Evolutionary conservation across 2,797 vertebrate species (phyloP), one percentile per base, ranked within the genome.

Genomic region (Pelodytes ibericus): DNA sequence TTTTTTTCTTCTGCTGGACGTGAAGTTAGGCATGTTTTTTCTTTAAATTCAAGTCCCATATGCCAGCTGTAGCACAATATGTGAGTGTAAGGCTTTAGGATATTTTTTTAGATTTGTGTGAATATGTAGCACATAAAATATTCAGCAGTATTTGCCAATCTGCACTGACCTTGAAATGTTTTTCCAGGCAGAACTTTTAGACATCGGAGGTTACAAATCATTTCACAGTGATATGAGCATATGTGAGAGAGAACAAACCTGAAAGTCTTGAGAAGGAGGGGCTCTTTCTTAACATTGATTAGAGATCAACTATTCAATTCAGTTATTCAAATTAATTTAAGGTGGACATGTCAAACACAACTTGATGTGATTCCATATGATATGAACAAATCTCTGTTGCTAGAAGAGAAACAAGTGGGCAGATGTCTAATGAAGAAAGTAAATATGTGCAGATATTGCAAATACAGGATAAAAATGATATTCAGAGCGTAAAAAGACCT

Each of bases 41-140:
- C 82, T 86, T 89, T 84, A 85, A 89, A 88, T 87, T 83, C 78
- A 57, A 82, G 89, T 89, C 86, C 76, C 84, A 16, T 18, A 88
- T 86, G 86, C 86, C 90, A 90, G 81, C 75, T 77, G 82, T 87
- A 86, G 74, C 84, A 82, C 86, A 82, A 75, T 84, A 82, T 71
- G 82, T 79, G 85, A 78, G 76, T 83, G 80, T 10, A 77, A 13
- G 84, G 85, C 87, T 86, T 83, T 80, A 84, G 83, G 87, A 84
- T 81, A 33, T 72, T 62, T 68, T 26, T 66, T 58, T 15, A 25
- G 22, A 60, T 61, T 57, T 31, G 13, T 2, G 4, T 67, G 33
- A 58, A 16, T 41, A 22, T 30, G 11, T 26, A 22, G 39, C 58
- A 59, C 56, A 47, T 2, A 36, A 71, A 74, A 44, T 2, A 74